Conservation (phyloP, 1,140 invertebrate genomes). For the Aphis craccivora region DNA sequence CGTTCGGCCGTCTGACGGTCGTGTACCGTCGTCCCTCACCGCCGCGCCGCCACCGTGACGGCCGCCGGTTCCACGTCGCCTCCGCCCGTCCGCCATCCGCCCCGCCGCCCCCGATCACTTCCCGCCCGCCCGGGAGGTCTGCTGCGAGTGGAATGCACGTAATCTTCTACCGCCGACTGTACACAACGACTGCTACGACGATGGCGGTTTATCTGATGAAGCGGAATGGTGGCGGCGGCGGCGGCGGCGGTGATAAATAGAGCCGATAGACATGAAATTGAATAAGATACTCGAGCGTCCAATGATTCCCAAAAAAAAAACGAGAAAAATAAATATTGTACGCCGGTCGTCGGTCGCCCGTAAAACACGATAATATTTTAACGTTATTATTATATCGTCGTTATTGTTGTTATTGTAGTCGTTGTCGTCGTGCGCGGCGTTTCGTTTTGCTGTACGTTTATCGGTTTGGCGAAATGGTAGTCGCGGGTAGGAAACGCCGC, state of each 20-base stretch:
- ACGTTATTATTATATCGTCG: background rate
- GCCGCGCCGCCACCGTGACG: background rate
- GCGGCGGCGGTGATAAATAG: conserved; percentile 42
- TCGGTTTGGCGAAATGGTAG: background rate
- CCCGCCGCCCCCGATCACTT: background rate
- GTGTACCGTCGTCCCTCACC: conserved; percentile 10
- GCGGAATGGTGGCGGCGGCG: conserved; percentile 14
- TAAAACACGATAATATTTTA: background rate
- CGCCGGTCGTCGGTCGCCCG: background rate
- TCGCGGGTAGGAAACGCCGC: background rate
- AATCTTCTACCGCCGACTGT: conserved; percentile 55
- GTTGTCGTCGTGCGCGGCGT: too few species aligned
- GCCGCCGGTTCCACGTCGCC: background rate
- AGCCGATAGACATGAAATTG: conserved; percentile 54
- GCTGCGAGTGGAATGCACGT: conserved; percentile 27
- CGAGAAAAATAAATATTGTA: background rate
- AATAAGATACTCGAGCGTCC: conserved; percentile 27
- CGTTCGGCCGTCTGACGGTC: background rate
- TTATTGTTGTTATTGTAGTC: background rate
- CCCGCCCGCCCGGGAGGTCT: conserved; percentile 1
- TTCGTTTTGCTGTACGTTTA: background rate
- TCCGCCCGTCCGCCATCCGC: background rate
- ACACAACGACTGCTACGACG: conserved; percentile 34
- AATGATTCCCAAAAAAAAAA: conserved; percentile 32
- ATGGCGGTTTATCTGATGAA: conserved; percentile 38